Evolutionary conservation across 2,888 invertebrate genomes (phyloP), one percentile per base, ranked within the genome.

Genomic region (Podabrus alpinus): DNA sequence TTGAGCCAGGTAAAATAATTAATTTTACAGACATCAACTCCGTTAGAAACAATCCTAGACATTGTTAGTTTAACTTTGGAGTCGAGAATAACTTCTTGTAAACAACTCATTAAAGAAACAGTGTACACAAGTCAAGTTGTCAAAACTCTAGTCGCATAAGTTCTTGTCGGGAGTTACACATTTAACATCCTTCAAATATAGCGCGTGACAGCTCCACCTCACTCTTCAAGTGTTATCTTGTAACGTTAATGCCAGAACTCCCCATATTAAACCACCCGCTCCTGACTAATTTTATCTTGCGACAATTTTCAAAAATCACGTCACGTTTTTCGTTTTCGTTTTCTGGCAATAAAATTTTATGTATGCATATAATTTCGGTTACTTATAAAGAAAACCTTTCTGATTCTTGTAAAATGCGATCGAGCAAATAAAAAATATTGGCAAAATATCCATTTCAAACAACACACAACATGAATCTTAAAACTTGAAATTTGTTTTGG

Each of bases 71-170:
- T 72, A 79, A 78, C 79, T 78, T 80, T 72, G 68, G 77, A 79
- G 78, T 79, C 79, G 61, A 76, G 76, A 78, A 78, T 78, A 79
- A 78, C 79, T 76, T 72, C 76, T 78, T 76, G 74, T 79, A 76
- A 79, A 79, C 79, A 79, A 79, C 79, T 79, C 80, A 79, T 80
- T 80, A 80, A 62, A 79, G 78, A 78, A 74, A 79, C 79, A 73
- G 76, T 73, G 73, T 73, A 79, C 79, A 79, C 77, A 77, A 79
- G 79, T 77, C 79, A 78, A 79, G 76, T 78, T 79, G 79, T 80
- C 80, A 80, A 80, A 80, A 80, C 79, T 79, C 77, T 59, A 62
- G 75, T 75, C 76, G 78, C 73, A 75, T 77, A 77, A 80, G 74
- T 79, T 78, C 79, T 80, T 78, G 79, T 78, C 76, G 71, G 25